Evolutionary conservation across 2,797 vertebrate genomes (phyloP).

Genomic region (Odontamblyopus rebecca): DNA sequence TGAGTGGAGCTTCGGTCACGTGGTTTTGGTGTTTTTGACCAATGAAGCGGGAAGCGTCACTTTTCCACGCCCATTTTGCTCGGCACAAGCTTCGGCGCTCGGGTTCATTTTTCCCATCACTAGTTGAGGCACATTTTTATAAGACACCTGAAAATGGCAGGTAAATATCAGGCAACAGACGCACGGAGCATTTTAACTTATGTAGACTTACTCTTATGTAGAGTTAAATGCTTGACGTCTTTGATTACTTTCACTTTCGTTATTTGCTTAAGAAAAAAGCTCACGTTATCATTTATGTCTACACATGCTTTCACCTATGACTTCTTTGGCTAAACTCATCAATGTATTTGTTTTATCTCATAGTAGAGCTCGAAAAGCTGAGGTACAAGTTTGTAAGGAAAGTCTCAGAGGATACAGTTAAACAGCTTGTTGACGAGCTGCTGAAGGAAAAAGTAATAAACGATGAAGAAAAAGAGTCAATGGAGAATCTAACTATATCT

Average conservation of each 20-base stretch:
- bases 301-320: neutral
- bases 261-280: no score
- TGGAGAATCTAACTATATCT: neutral
- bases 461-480: constrained; percentile 45
- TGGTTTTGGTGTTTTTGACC: no score
- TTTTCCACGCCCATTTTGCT: no score
- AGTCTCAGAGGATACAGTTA: constrained; percentile 14
- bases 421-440: constrained; percentile 68
- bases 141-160: neutral
- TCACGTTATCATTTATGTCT: no score
- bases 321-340: neutral
- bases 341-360: neutral
- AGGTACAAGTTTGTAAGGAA: constrained; percentile 38
- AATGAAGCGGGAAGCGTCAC: no score
- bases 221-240: neutral
- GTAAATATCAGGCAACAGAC: neutral
- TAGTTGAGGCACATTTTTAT: neutral
- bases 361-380: constrained; percentile 33
- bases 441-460: constrained; percentile 48
- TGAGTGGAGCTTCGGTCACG: no score
- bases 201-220: neutral
- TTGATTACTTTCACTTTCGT: constrained; percentile 1
- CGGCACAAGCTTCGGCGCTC: no score
- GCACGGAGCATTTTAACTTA: neutral
- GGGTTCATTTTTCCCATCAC: no score